Conservation (phyloP, 2,797 vertebrate genomes). For the Monodelphis domestica region DNA sequence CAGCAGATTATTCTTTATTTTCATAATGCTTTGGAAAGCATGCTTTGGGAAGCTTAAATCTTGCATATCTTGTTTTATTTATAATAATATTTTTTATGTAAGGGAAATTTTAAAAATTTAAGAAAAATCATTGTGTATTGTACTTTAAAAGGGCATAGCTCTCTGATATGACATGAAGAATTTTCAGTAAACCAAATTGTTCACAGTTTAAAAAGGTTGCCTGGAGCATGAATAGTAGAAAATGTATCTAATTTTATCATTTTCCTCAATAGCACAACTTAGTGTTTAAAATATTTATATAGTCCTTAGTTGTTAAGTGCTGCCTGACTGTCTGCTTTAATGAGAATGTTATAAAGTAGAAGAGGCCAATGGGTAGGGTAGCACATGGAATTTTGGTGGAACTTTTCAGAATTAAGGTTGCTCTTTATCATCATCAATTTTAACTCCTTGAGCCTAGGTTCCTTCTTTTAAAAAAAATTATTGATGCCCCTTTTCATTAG, state of each 20-base stretch:
- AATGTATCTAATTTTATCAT: slow-evolving; percentile 67
- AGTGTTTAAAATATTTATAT: slow-evolving; percentile 62
- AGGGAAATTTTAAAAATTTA: slow-evolving; percentile 60
- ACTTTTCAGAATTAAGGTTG: not conserved
- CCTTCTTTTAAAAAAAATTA: not conserved
- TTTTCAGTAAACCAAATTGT: slow-evolving; percentile 68
- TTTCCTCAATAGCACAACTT: slow-evolving; percentile 66
- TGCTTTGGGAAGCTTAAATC: slow-evolving; percentile 52
- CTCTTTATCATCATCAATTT: not conserved
- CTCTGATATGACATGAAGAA: slow-evolving; percentile 72
- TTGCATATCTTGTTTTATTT: slow-evolving; percentile 47
- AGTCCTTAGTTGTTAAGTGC: slow-evolving; percentile 50
- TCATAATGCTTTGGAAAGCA: not conserved
- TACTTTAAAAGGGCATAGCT: slow-evolving; percentile 46
- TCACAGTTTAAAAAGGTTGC: slow-evolving; percentile 70
- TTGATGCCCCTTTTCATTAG: not conserved
- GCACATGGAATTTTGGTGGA: not conserved
- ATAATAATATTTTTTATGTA: slow-evolving; percentile 50
- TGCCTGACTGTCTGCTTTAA: slow-evolving; percentile 47
- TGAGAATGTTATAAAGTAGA: slow-evolving; percentile 35
- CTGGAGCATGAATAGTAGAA: slow-evolving; percentile 66
- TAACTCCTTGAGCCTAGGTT: not conserved
- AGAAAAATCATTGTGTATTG: slow-evolving; percentile 50
- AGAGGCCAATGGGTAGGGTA: not conserved
- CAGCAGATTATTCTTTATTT: not conserved